These are phyloP conservation scores for Xiphorhynchus erythropygius DNA, from an alignment of 2,797 vertebrate species.

Conservation along the genomic window DNA sequence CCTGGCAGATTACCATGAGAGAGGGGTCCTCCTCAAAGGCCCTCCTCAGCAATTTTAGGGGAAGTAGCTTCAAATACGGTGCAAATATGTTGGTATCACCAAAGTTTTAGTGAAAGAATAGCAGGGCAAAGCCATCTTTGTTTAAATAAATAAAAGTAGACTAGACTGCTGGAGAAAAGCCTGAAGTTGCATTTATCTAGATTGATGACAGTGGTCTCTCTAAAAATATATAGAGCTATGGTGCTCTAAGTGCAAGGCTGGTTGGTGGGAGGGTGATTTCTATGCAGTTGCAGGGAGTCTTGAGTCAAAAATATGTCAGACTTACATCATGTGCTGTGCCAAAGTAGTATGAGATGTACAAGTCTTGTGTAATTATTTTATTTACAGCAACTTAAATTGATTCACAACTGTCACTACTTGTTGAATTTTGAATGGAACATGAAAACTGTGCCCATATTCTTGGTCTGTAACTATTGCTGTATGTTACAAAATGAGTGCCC, in stretches of 20 bases:
- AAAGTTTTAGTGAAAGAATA: not conserved
- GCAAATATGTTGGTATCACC: not conserved
- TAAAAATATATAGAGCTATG: not conserved
- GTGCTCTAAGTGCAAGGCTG: not conserved
- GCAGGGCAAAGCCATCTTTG: not conserved
- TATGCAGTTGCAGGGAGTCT: not conserved
- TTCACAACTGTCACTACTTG: not conserved
- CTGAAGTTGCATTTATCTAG: not conserved
- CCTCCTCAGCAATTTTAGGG: not conserved
- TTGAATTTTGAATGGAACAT: not conserved
- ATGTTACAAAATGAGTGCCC: not conserved
- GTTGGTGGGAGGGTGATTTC: not conserved
- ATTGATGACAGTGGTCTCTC: not conserved
- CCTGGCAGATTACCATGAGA: not conserved
- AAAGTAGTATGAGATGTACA: not conserved
- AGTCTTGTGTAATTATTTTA: not conserved
- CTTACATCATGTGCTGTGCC: not conserved
- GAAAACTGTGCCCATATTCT: rapidly evolving
- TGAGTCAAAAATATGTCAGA: not conserved
- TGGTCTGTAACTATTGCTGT: not conserved
- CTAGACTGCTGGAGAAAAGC: not conserved
- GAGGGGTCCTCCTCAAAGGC: not conserved
- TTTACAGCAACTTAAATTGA: not conserved
- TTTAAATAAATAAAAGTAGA: not conserved
- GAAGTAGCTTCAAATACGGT: not conserved